phyloP scores from a whole-genome alignment of 1,140 invertebrate genomes.

The Tetragonula clypearis region DNA sequence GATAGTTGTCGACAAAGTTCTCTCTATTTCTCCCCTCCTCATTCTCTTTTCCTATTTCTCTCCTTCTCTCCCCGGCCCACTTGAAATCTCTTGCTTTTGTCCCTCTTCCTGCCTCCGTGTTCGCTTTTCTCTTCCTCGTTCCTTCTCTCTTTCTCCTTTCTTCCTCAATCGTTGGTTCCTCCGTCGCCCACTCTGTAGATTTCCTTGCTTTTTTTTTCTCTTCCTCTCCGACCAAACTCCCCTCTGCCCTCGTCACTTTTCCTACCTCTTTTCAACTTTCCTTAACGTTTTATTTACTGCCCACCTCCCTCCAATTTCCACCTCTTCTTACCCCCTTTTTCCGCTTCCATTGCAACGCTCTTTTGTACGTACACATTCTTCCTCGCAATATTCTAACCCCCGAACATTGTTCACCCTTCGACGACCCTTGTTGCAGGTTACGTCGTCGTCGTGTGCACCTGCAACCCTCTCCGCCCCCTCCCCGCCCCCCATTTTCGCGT shows the following conservation, averaged over 20 bases:
- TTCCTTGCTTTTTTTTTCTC: background rate
- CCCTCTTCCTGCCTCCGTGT: background rate
- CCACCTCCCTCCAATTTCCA: too few species aligned
- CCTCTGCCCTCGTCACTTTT: background rate
- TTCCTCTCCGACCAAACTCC: background rate
- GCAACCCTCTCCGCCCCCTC: background rate
- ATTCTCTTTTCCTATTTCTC: background rate
- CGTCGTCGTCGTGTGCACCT: constrained; percentile 4
- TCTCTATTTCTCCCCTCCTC: background rate
- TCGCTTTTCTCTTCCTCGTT: background rate
- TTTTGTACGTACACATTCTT: constrained; percentile 16
- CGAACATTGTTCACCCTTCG: constrained; percentile 36
- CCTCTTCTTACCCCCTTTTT: background rate
- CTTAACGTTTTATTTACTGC: background rate
- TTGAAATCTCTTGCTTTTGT: background rate
- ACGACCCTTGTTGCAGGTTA: constrained; percentile 4
- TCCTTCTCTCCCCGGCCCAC: background rate
- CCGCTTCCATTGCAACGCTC: background rate
- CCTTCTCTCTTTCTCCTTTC: background rate
- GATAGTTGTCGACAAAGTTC: constrained; percentile 50
- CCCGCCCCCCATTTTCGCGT: background rate
- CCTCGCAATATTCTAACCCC: background rate
- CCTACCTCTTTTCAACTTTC: background rate
- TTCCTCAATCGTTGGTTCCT: background rate
- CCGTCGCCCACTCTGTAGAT: background rate